Conservation (phyloP, 1,140 invertebrate species). For the Drosophila willistoni region DNA sequence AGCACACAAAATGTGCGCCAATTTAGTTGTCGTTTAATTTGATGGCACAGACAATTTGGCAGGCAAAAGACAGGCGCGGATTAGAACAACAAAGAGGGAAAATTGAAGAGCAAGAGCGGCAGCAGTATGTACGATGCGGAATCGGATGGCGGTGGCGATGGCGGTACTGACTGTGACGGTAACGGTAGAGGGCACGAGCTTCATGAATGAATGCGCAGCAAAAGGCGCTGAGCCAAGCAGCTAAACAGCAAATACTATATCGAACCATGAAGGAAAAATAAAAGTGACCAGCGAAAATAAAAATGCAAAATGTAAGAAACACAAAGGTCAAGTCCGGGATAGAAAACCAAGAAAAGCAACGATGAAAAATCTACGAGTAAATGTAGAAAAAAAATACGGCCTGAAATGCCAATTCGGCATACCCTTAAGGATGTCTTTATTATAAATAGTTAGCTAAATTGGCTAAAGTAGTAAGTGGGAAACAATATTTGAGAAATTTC, state of each 20-base stretch:
- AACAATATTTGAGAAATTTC: too few species aligned
- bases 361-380: conserved; percentile 16
- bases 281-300: conserved; percentile 49
- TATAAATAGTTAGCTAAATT: neutral
- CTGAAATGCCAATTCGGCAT: neutral
- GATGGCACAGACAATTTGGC: conserved; percentile 66
- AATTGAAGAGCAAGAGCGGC: neutral
- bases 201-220: conserved; percentile 48
- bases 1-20: conserved; percentile 69
- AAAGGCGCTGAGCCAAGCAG: conserved; percentile 54
- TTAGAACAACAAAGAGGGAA: conserved; percentile 17
- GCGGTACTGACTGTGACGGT: too few species aligned
- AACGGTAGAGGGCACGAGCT: conserved; percentile 17
- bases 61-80: conserved; percentile 54
- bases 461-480: too few species aligned
- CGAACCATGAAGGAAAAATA: conserved; percentile 41
- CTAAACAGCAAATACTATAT: conserved; percentile 24
- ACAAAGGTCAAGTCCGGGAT: conserved; percentile 7
- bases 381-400: neutral
- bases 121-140: neutral
- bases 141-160: neutral
- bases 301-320: conserved; percentile 40
- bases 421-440: conserved; percentile 3
- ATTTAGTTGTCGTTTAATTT: conserved; percentile 76
- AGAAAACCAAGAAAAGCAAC: conserved; percentile 14